Evolutionary conservation across 2,113 vertebrate genomes (phyloP), one percentile per base, ranked within the genome.

Genomic region (Monopterus albus): DNA sequence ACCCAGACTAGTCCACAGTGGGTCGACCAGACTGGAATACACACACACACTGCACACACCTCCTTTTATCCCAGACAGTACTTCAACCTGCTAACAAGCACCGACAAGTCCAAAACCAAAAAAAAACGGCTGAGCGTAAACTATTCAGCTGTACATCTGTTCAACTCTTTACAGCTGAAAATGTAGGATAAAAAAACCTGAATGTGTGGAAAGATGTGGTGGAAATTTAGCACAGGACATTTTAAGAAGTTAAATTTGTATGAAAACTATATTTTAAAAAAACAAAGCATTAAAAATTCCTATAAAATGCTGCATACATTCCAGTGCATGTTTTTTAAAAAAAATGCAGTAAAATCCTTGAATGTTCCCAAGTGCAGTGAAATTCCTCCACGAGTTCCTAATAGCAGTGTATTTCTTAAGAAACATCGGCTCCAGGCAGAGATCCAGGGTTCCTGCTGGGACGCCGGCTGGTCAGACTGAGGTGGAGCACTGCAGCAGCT

Each of bases 401-500:
- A 78, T 55, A 17, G 21, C 39, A 39, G 67, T 12, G 28, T 2
- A 18, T 83, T 77, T 67, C 56, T 49, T 9, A 58, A 59, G 49
- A 64, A 75, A 50, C 21, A n/a, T n/a, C n/a, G n/a, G n/a, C n/a
- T n/a, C 45, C 63, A 78, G 70, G 72, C 53, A 14, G 52, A 20
- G 25, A 63, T 73, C 71, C 75, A 71, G 82, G 83, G 72, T 77
- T 81, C 61, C 21, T 12, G 53, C 65, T 55, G 80, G 72, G 64
- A 83, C 78, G 42, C 43, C 65, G 40, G 85, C 76, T 82, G 82
- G 66, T 79, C 76, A 29, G 74, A 79, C 76, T 84, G 87, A 87
- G 75, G 87, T 66, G 79, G 83, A 86, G 83, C 49, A 6, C 66
- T n/a, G 57, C 74, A 71, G 67, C 60, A 50, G 79, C 79, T 75